These are phyloP conservation scores for Ovis canadensis DNA, from an alignment of 2,113 vertebrate genomes.

Conservation along the genomic window DNA sequence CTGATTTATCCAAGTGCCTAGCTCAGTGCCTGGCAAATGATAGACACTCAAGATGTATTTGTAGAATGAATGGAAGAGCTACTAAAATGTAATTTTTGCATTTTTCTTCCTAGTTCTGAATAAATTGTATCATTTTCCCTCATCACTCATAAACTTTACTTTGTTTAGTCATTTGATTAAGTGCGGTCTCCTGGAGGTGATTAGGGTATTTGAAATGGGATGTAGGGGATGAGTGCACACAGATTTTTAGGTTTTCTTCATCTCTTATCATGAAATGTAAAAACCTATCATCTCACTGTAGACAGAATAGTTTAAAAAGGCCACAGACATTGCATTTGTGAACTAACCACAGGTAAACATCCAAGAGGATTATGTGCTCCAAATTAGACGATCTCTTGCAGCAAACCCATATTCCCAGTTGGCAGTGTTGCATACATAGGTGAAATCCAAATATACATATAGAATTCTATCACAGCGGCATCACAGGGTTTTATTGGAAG, in stretches of 20 bases:
- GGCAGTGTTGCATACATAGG: background rate
- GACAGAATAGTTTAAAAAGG: background rate
- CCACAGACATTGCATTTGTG: background rate
- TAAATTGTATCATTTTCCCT: background rate
- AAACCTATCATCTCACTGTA: background rate
- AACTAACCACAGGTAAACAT: background rate
- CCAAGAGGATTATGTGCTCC: background rate
- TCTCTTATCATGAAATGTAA: background rate
- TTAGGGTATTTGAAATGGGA: background rate
- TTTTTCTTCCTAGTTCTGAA: background rate
- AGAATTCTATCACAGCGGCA: background rate
- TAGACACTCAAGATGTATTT: background rate
- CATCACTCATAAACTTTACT: background rate
- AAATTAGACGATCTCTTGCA: background rate
- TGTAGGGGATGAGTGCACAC: accelerated
- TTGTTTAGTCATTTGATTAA: background rate
- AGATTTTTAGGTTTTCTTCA: background rate
- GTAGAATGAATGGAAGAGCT: background rate
- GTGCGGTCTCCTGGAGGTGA: background rate
- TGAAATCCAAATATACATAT: background rate
- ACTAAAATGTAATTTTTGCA: background rate
- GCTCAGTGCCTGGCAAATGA: background rate
- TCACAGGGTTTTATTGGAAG: background rate
- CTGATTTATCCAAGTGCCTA: background rate
- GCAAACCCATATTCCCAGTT: background rate